Evolutionary conservation across 2,888 invertebrate genomes (phyloP).

Genomic region (Stenodera caucasica): DNA sequence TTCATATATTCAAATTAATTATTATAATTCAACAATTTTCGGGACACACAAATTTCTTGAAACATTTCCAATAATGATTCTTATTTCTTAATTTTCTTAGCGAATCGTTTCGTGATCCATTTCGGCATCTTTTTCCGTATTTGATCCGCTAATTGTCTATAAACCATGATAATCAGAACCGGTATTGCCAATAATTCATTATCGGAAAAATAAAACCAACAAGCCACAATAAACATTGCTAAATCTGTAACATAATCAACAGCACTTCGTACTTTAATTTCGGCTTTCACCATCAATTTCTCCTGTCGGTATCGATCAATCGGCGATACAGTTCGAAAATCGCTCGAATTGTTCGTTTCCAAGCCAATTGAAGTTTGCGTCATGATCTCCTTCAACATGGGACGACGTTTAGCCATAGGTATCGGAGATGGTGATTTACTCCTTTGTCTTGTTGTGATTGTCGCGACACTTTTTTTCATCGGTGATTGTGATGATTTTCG

Average conservation of each 20-base stretch:
- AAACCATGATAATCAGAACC: slow-evolving; percentile 73
- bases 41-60: neutral
- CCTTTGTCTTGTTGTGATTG: neutral
- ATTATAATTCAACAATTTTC: neutral
- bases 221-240: slow-evolving; percentile 72
- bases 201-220: slow-evolving; percentile 80
- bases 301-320: slow-evolving; percentile 53
- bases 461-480: slow-evolving; percentile 14
- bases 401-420: slow-evolving; percentile 37
- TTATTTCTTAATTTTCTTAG: slow-evolving; percentile 22
- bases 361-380: slow-evolving; percentile 53
- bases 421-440: slow-evolving; percentile 38
- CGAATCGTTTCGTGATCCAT: slow-evolving; percentile 38
- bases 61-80: neutral
- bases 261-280: slow-evolving; percentile 68
- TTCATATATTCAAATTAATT: neutral
- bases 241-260: slow-evolving; percentile 75
- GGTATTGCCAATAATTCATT: slow-evolving; percentile 81
- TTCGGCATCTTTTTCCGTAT: slow-evolving; percentile 50
- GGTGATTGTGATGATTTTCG: slow-evolving; percentile 35
- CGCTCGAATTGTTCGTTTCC: slow-evolving; percentile 44
- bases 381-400: slow-evolving; percentile 50
- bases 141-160: slow-evolving; percentile 73
- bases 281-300: slow-evolving; percentile 64
- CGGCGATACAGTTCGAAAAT: slow-evolving; percentile 30